These are phyloP conservation scores for Allacma fusca DNA, from an alignment of 2,888 invertebrate species.

Conservation along the genomic window DNA sequence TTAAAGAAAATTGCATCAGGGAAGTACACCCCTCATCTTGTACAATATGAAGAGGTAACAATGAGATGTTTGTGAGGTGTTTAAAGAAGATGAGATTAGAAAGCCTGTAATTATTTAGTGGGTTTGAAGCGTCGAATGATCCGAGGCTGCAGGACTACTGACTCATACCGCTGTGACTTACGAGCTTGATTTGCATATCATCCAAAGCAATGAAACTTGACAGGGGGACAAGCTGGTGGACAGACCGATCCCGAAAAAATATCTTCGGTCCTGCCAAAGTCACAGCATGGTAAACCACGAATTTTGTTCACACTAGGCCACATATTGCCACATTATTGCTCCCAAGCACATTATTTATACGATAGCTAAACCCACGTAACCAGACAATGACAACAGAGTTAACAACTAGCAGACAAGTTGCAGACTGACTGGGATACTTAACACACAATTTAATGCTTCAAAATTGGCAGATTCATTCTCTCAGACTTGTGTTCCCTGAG, in stretches of 20 bases:
- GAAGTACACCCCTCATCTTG: too few species aligned
- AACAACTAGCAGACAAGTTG: not conserved
- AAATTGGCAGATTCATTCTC: too few species aligned
- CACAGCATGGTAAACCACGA: slow-evolving; percentile 42
- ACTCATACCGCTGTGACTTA: slow-evolving; percentile 32
- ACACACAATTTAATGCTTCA: not conserved
- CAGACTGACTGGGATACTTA: not conserved
- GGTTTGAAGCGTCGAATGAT: not conserved
- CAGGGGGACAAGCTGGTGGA: not conserved
- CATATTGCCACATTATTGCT: not conserved
- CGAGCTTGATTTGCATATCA: slow-evolving; percentile 31
- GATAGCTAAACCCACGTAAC: not conserved
- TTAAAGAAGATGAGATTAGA: not conserved
- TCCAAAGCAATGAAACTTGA: not conserved
- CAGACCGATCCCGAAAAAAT: slow-evolving; percentile 19
- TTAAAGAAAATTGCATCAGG: too few species aligned
- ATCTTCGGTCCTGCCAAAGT: slow-evolving; percentile 33
- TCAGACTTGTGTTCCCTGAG: too few species aligned
- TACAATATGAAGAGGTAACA: not conserved
- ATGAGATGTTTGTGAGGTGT: not conserved
- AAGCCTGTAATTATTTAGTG: not conserved
- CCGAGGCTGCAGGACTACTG: not conserved
- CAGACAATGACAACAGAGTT: not conserved
- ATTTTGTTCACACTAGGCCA: slow-evolving; percentile 11
- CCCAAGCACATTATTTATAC: not conserved